These are phyloP conservation scores for Drosophila subobscura DNA, from an alignment of 1,140 invertebrate species.

Conservation along the genomic window DNA sequence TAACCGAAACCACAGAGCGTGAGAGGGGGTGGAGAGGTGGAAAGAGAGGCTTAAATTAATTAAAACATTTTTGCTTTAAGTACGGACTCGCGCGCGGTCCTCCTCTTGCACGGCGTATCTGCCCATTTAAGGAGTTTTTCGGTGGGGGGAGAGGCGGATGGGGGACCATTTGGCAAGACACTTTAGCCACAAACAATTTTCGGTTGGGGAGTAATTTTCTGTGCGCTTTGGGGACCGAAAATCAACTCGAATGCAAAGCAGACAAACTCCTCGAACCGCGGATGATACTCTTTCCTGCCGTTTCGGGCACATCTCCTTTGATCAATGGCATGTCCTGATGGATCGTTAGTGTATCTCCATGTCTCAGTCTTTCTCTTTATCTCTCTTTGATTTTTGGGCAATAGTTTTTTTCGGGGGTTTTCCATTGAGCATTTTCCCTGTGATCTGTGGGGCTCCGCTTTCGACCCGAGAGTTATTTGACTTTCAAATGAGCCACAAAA, in stretches of 20 bases:
- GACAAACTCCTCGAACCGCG: constrained; percentile 19
- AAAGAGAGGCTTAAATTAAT: constrained; percentile 59
- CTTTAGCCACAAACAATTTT: constrained; percentile 69
- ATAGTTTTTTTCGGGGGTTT: constrained; percentile 63
- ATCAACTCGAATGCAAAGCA: constrained; percentile 74
- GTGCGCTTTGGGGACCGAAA: constrained; percentile 35
- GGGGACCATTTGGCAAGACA: constrained; percentile 42
- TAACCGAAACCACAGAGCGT: background rate
- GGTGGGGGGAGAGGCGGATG: background rate
- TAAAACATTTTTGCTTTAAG: constrained; percentile 81
- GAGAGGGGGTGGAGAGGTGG: background rate
- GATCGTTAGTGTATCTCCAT: constrained; percentile 39
- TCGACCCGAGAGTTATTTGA: constrained; percentile 67
- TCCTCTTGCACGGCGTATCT: constrained; percentile 5
- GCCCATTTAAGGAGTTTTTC: constrained; percentile 44
- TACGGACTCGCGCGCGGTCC: constrained; percentile 13
- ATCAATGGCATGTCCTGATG: too few species aligned
- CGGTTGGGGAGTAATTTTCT: constrained; percentile 61
- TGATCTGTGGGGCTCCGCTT: constrained; percentile 30
- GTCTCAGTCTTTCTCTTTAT: background rate
- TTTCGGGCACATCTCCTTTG: too few species aligned
- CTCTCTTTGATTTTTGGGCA: constrained; percentile 50
- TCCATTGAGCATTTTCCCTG: constrained; percentile 27
- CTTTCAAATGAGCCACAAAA: constrained; percentile 73
- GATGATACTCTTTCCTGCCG: too few species aligned